Percentiles rank a stretch among this genome's conserved stretches.
Conservation (phyloP, 2,797 vertebrate genomes). For the Erithacus rubecula region DNA sequence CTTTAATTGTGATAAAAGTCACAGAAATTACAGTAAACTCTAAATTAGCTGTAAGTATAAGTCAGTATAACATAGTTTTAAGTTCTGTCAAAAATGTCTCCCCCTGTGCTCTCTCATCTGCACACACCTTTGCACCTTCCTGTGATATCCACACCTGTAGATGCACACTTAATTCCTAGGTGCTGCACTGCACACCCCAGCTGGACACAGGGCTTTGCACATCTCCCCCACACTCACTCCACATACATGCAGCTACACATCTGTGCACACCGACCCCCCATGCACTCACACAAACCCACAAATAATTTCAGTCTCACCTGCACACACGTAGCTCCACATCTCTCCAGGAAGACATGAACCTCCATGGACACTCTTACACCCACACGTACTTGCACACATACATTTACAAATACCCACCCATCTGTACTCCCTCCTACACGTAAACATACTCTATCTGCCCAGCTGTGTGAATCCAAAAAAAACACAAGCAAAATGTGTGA, state of each 20-base stretch:
- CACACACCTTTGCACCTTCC: background rate
- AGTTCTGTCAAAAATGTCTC: background rate
- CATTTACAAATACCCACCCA: background rate
- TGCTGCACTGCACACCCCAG: too few relatives aligned
- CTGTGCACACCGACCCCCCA: background rate
- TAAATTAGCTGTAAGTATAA: background rate
- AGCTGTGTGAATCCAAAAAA: background rate
- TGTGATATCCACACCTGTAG: rapidly evolving
- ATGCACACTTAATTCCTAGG: rapidly evolving
- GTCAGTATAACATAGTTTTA: background rate
- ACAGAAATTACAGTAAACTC: background rate
- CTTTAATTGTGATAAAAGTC: background rate
- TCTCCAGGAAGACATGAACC: rapidly evolving
- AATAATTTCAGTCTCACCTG: background rate
- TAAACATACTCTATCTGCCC: too few relatives aligned
- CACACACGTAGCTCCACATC: rapidly evolving
- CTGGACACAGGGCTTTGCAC: background rate
- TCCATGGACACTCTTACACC: background rate
- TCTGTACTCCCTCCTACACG: rapidly evolving
- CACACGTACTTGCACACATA: background rate
- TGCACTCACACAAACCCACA: rapidly evolving
- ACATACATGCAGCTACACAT: background rate
- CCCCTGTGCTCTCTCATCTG: background rate
- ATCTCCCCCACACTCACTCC: too few relatives aligned
- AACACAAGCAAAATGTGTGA: rapidly evolving